Conservation (phyloP, 2,888 invertebrate genomes). For the Synergus umbraculus region DNA sequence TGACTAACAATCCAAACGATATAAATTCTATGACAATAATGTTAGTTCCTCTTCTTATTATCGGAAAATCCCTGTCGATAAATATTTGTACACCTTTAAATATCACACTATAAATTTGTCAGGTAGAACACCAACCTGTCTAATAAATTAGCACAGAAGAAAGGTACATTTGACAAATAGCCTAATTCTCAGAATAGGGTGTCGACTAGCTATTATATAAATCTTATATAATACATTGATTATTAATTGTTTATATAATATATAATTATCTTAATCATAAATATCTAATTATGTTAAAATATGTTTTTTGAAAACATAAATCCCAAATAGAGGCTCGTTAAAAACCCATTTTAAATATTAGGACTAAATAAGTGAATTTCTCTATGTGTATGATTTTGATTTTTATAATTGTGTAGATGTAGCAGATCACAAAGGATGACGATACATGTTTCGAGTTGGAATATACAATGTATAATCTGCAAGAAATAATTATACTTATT, state of each 20-base stretch:
- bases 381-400: not conserved
- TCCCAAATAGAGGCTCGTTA: too few species aligned
- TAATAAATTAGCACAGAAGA: constrained; percentile 20
- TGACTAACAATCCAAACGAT: constrained; percentile 27
- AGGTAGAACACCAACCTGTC: constrained; percentile 23
- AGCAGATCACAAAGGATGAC: not conserved
- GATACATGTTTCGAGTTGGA: constrained; percentile 21
- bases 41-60: constrained; percentile 47
- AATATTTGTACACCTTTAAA: constrained; percentile 48
- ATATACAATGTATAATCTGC: constrained; percentile 14
- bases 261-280: not conserved
- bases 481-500: constrained; percentile 36
- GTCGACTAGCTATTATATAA: not conserved
- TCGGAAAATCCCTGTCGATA: constrained; percentile 44
- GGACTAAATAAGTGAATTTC: too few species aligned
- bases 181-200: not conserved
- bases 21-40: constrained; percentile 43
- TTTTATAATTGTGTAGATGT: not conserved
- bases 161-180: not conserved
- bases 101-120: constrained; percentile 46
- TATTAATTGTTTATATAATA: too few species aligned
- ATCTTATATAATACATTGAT: not conserved
- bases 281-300: too few species aligned
- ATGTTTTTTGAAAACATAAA: too few species aligned
- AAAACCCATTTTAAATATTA: too few species aligned